A percentile compares a stretch with the other conserved stretches of the same genome.
Evolutionary conservation across 2,113 vertebrate genomes (phyloP).

Genomic region (Dolichotis patagonum): DNA sequence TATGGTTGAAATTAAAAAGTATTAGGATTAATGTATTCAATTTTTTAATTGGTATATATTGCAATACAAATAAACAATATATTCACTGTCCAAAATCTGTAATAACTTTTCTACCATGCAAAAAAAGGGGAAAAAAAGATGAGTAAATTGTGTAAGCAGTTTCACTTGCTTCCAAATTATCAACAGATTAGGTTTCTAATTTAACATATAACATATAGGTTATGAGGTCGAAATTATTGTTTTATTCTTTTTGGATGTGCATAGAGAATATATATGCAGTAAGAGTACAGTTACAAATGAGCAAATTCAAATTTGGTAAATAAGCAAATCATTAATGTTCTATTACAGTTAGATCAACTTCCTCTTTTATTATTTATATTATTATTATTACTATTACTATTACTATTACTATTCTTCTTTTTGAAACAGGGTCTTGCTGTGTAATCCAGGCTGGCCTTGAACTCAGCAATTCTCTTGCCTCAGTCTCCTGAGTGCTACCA

Average conservation of each 20-base stretch:
- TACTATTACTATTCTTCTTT: neutral
- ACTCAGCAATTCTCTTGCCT: neutral
- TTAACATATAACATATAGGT: neutral
- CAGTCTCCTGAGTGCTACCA: neutral
- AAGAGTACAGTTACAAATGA: conserved; percentile 17
- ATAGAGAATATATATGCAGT: neutral
- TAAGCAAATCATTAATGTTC: neutral
- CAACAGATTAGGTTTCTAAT: conserved; percentile 6
- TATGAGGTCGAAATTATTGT: conserved; percentile 4
- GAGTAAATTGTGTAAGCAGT: neutral
- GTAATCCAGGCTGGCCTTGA: neutral
- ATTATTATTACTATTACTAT: neutral
- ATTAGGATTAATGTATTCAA: neutral
- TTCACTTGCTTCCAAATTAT: conserved; percentile 17
- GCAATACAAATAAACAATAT: neutral
- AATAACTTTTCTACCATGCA: neutral
- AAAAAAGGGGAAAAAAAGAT: neutral
- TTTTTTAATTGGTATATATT: neutral
- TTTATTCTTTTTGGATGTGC: conserved; percentile 24
- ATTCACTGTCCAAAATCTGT: neutral
- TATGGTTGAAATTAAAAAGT: neutral
- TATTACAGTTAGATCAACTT: neutral
- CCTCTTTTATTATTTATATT: neutral
- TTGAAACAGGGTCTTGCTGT: neutral
- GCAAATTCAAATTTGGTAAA: conserved; percentile 51